These are phyloP conservation scores for Ephestia elutella DNA, from an alignment of 1,140 invertebrate genomes.

Conservation along the genomic window DNA sequence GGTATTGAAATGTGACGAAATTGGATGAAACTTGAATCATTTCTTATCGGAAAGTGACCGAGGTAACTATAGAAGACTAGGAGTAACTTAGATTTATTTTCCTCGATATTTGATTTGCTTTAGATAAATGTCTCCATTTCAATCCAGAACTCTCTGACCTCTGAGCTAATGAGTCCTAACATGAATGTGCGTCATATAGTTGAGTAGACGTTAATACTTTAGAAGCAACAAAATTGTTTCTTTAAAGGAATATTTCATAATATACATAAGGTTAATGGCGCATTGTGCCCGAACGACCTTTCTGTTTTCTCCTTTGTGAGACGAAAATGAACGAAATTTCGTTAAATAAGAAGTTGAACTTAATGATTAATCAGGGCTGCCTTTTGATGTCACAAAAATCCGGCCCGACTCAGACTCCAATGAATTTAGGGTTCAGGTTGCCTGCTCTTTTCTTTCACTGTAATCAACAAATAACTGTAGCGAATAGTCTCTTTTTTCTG, in stretches of 20 bases:
- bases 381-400: constrained; percentile 5
- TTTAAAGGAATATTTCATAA: too few species aligned
- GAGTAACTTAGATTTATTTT: too few species aligned
- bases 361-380: not conserved
- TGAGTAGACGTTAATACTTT: too few species aligned
- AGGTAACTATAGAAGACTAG: constrained; percentile 12
- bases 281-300: too few species aligned
- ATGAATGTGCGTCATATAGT: too few species aligned
- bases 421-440: not conserved
- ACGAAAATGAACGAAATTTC: not conserved
- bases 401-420: not conserved
- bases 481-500: too few species aligned
- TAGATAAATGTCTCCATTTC: too few species aligned
- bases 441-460: not conserved
- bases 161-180: too few species aligned
- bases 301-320: not conserved
- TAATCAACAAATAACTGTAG: not conserved
- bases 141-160: too few species aligned
- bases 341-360: not conserved
- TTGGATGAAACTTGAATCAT: constrained; percentile 17
- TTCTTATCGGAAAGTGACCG: constrained; percentile 27
- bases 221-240: too few species aligned
- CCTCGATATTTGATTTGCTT: too few species aligned
- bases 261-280: too few species aligned
- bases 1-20: constrained; percentile 33